Conservation (phyloP, 2,113 vertebrate genomes). For the Seriola dumerili region DNA sequence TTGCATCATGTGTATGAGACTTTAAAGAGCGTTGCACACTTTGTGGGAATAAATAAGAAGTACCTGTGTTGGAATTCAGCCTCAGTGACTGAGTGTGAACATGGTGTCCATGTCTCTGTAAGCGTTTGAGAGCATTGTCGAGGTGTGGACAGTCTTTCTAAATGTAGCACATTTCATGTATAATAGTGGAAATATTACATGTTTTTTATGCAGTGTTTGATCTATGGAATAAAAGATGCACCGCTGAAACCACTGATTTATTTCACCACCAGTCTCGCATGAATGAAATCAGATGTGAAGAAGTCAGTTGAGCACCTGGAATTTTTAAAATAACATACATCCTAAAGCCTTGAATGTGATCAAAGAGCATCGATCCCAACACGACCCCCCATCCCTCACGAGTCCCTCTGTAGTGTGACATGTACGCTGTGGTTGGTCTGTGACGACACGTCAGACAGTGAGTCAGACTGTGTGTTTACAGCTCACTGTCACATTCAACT, state of each 20-base stretch:
- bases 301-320: too few relatives aligned
- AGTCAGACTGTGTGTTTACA: too few relatives aligned
- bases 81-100: background rate
- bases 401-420: too few relatives aligned
- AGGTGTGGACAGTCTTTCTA: background rate
- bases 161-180: background rate
- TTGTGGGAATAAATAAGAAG: background rate
- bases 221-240: conserved; percentile 39
- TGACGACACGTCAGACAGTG: too few relatives aligned
- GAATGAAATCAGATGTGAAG: background rate
- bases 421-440: too few relatives aligned
- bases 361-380: too few relatives aligned
- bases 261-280: background rate
- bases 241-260: background rate
- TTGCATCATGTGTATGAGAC: too few relatives aligned
- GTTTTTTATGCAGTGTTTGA: conserved; percentile 12
- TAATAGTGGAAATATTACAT: background rate
- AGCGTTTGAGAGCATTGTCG: background rate
- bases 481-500: too few relatives aligned
- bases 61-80: background rate
- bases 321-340: too few relatives aligned
- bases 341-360: background rate
- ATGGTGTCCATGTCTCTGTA: background rate
- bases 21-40: background rate
- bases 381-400: too few relatives aligned